Conservation (phyloP, 2,113 vertebrate species). For the Nycticorax nycticorax region DNA sequence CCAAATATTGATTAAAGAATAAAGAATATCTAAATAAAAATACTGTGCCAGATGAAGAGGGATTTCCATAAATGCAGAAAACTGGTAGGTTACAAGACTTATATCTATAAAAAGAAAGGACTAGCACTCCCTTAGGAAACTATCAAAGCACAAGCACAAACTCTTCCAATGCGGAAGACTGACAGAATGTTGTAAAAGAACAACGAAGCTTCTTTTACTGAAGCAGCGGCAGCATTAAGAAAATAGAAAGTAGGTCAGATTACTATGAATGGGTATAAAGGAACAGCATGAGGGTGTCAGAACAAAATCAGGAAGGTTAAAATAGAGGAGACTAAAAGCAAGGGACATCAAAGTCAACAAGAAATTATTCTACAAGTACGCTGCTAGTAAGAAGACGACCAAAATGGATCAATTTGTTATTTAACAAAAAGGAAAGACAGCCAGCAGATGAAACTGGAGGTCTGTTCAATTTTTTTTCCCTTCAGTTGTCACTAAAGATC, state of each 20-base stretch:
- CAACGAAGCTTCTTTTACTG: neutral
- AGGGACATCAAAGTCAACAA: neutral
- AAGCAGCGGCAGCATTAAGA: neutral
- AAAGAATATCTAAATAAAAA: neutral
- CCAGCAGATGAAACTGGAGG: neutral
- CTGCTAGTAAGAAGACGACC: neutral
- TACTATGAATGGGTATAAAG: constrained; percentile 3
- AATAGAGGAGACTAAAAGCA: neutral
- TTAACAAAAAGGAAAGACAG: neutral
- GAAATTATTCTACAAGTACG: neutral
- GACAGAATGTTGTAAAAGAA: neutral
- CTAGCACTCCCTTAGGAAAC: neutral
- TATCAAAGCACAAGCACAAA: neutral
- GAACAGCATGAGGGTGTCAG: neutral
- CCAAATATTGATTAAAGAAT: neutral
- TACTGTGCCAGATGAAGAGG: neutral
- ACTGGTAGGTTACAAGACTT: neutral
- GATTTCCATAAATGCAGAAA: neutral
- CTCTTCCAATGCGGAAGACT: neutral
- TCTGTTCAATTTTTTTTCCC: neutral
- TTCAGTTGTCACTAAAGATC: neutral
- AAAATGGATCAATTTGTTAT: neutral
- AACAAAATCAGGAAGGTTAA: constrained; percentile 3
- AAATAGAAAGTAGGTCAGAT: constrained; percentile 42
- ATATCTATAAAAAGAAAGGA: neutral